Conservation (phyloP, 2,113 vertebrate species). For the Crocuta crocuta region DNA sequence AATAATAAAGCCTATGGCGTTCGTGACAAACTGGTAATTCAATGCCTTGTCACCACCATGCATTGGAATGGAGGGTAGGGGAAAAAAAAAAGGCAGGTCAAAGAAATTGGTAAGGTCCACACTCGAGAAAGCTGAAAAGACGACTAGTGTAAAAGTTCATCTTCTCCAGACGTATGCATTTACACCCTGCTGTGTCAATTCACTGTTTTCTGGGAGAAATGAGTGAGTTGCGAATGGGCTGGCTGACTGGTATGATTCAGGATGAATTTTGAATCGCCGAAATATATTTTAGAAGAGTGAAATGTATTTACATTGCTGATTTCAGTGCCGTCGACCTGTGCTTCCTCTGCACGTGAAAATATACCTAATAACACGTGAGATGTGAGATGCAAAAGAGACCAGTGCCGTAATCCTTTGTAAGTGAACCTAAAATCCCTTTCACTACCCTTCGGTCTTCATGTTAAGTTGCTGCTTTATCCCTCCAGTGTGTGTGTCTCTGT, state of each 20-base stretch:
- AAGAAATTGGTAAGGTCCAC: constrained; percentile 73
- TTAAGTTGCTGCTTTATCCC: too few relatives aligned
- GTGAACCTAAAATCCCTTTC: background rate
- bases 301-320: background rate
- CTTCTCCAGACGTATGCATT: constrained; percentile 30
- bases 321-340: background rate
- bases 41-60: constrained; percentile 86
- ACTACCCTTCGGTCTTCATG: fast-evolving
- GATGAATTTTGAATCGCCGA: constrained; percentile 1
- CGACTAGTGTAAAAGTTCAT: constrained; percentile 47
- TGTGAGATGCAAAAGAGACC: fast-evolving
- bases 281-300: constrained; percentile 34
- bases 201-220: background rate
- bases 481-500: background rate
- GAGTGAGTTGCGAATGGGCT: background rate
- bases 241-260: background rate
- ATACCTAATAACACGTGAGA: background rate
- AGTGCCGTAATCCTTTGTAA: fast-evolving
- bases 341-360: background rate
- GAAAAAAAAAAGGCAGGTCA: constrained; percentile 58
- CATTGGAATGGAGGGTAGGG: constrained; percentile 58
- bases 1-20: constrained; percentile 85
- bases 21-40: constrained; percentile 89
- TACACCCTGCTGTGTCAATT: constrained; percentile 37
- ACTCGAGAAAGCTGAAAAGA: constrained; percentile 67